Evolutionary conservation across 2,797 vertebrate species (phyloP).

Genomic region (Alosa sapidissima): DNA sequence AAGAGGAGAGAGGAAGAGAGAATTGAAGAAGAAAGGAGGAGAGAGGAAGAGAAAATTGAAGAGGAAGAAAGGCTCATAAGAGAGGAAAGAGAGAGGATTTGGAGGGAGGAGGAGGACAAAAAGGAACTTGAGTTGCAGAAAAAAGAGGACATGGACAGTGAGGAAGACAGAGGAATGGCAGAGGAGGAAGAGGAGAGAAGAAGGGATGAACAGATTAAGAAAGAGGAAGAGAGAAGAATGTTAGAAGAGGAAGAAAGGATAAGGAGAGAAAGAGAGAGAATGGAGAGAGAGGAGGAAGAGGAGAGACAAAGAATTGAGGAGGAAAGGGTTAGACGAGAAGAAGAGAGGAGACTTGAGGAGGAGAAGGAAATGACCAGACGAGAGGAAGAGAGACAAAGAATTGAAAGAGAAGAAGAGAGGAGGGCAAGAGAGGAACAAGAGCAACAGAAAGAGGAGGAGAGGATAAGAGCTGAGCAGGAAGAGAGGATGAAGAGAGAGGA

Average conservation of each 20-base stretch:
- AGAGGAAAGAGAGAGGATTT: neutral
- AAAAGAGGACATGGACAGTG: neutral
- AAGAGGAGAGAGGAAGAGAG: neutral
- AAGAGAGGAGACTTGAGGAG: slow-evolving; percentile 26
- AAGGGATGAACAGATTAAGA: neutral
- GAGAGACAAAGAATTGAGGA: slow-evolving; percentile 41
- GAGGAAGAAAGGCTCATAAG: neutral
- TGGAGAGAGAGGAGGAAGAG: neutral
- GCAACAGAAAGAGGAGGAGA: slow-evolving; percentile 37
- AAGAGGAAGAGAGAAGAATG: neutral
- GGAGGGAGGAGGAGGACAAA: neutral
- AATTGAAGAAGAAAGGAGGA: neutral
- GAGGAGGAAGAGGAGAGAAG: neutral
- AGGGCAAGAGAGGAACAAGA: slow-evolving; percentile 14
- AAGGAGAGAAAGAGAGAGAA: neutral
- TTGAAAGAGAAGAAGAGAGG: neutral
- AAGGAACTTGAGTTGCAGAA: neutral
- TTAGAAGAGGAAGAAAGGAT: neutral
- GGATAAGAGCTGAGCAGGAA: neutral
- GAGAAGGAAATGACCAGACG: slow-evolving; percentile 11
- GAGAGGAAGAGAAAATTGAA: neutral
- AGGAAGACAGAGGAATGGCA: neutral
- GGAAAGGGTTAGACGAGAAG: slow-evolving; percentile 11
- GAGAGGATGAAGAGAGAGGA: neutral
- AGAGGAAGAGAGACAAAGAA: neutral